Evolutionary conservation across 1,140 invertebrate genomes (phyloP).

Genomic region (Neodiprion lecontei): DNA sequence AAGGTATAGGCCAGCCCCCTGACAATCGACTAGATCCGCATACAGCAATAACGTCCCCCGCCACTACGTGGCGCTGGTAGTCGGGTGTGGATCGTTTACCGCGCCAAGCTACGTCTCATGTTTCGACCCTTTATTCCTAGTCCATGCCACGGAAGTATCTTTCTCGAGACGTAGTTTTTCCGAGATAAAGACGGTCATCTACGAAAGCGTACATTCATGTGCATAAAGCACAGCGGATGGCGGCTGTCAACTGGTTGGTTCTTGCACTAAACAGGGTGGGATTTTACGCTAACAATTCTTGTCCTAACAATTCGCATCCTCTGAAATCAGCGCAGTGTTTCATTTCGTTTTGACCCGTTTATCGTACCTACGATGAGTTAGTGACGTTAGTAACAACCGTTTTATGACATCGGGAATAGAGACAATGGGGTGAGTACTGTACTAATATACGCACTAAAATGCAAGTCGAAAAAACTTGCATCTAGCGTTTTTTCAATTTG

Average conservation of each 20-base stretch:
- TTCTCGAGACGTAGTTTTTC: too few relatives aligned
- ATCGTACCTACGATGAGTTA: neutral
- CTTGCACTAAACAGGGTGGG: slow-evolving; percentile 4
- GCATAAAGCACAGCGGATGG: neutral
- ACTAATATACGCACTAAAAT: slow-evolving; percentile 11
- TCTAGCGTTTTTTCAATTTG: slow-evolving; percentile 9
- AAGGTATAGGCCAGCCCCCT: too few relatives aligned
- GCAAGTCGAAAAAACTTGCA: slow-evolving; percentile 12
- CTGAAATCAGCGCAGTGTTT: neutral
- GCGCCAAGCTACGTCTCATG: too few relatives aligned
- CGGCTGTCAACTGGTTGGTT: slow-evolving; percentile 3
- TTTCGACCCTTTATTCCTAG: too few relatives aligned
- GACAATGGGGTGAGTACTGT: slow-evolving; percentile 66
- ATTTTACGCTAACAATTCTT: neutral
- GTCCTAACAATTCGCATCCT: neutral
- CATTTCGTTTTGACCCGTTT: neutral
- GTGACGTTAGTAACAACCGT: slow-evolving; percentile 20
- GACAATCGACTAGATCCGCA: too few relatives aligned
- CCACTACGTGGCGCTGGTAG: too few relatives aligned
- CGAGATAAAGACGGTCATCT: neutral
- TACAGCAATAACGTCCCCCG: too few relatives aligned
- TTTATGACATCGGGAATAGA: slow-evolving; percentile 72
- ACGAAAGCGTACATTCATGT: neutral
- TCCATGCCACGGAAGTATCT: too few relatives aligned
- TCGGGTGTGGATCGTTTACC: too few relatives aligned